These are phyloP conservation scores for Nemotelus pantherinus DNA, from an alignment of 2,888 invertebrate genomes.

Conservation along the genomic window DNA sequence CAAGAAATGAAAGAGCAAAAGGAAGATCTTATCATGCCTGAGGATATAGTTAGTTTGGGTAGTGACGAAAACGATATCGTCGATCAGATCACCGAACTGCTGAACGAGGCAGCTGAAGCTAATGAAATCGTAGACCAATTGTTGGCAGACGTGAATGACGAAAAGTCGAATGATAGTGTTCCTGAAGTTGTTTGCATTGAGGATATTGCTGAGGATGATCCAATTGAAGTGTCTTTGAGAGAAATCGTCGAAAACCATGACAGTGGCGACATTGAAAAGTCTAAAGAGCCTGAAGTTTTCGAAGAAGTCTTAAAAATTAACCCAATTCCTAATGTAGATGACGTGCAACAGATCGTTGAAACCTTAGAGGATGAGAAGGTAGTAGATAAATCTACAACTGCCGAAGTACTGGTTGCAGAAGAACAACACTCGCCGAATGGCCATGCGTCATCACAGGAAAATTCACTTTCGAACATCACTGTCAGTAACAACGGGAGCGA, in stretches of 20 bases:
- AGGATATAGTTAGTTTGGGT: constrained; percentile 17
- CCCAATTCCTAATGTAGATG: too few relatives aligned
- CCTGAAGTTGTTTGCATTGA: not conserved
- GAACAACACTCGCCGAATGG: too few relatives aligned
- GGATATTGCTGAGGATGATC: not conserved
- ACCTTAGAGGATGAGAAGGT: too few relatives aligned
- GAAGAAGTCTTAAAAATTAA: too few relatives aligned
- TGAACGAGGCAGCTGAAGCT: constrained; percentile 16
- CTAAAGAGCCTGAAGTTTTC: not conserved
- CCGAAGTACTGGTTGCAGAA: too few relatives aligned
- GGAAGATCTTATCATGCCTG: not conserved
- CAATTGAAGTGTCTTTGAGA: not conserved
- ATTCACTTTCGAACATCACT: too few relatives aligned
- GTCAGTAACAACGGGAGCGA: too few relatives aligned
- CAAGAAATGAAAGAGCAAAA: too few relatives aligned
- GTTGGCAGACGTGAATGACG: not conserved
- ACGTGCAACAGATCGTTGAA: too few relatives aligned
- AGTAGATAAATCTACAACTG: too few relatives aligned
- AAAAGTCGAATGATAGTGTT: not conserved
- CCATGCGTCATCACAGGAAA: too few relatives aligned
- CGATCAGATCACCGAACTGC: constrained; percentile 33
- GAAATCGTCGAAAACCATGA: not conserved
- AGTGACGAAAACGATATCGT: constrained; percentile 32
- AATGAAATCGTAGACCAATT: constrained; percentile 22
- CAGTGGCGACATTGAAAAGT: not conserved